Base-by-base conservation (phyloP, 2,888 invertebrate genomes). In the Silvanus unidentatus region DNA sequence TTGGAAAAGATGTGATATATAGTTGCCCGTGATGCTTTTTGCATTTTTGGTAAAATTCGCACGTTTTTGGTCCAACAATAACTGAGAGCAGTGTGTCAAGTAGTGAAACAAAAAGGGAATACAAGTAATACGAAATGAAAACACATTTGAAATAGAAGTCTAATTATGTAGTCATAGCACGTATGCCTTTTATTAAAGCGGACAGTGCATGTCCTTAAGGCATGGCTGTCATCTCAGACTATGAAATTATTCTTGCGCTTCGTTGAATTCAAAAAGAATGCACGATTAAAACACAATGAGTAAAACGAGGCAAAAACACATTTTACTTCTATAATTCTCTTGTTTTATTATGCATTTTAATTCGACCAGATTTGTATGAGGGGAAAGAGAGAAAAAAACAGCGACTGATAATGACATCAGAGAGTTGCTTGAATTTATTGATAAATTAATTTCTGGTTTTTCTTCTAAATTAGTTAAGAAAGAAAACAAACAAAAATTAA, bases 211-310 rank as follows among this genome's bases (percentile, higher is more conserved):
- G 52, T 59, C 63, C 61, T 52, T 53, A 46, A 58, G 61, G 60
- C 60, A 56, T 46, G 51, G 55, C 58, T 58, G 62, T 62, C 63
- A 59, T 59, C 59, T 59, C 58, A 53, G 58, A 59, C 59, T 59
- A 63, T 58, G 58, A 60, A 61, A 63, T 64, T 60, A 59, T 62
- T 61, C 58, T 61, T 61, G 53, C 61, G 62, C 60, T 53, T 50
- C 52, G 61, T 40, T 54, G 59, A 51, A 48, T 54, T 51, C 54
- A 41, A 58, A 60, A 63, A 57, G 60, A 60, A 60, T 56, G 54
- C 55, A 38, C 49, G 57, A 63, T 62, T 64, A 62, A 62, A 60
- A 55, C 55, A 57, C 58, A 59, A 60, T 55, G 59, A 59, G 55
- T 52, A 62, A 55, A 60, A 53, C 55, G 57, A 48, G 54, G 54